phyloP scores from a whole-genome alignment of 2,797 vertebrate genomes.

The Crossoptilon crossoptilon region DNA sequence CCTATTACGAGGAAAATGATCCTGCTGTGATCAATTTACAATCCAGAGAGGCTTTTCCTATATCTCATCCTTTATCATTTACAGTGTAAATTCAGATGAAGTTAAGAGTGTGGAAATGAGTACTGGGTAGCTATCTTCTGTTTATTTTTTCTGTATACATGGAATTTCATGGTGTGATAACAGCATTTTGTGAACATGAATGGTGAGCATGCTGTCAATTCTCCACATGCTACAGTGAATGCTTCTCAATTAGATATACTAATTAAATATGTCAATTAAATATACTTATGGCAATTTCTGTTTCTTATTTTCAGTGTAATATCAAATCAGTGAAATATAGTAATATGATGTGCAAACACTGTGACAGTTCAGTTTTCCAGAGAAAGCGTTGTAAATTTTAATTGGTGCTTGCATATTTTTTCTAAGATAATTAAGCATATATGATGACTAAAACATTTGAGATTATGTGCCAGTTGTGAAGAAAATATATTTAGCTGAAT shows the following conservation, averaged over 20 bases:
- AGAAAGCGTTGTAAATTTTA: not conserved
- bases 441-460: not conserved
- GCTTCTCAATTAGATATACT: slow-evolving; percentile 37
- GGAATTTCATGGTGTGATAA: slow-evolving; percentile 41
- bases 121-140: not conserved
- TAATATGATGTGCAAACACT: slow-evolving; percentile 14
- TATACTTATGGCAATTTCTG: slow-evolving; percentile 39
- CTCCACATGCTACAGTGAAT: not conserved
- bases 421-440: not conserved
- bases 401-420: not conserved
- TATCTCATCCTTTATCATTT: slow-evolving; percentile 24
- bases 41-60: not conserved
- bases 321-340: slow-evolving; percentile 11
- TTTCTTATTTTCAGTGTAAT: slow-evolving; percentile 8
- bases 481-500: not conserved
- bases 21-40: slow-evolving; percentile 48
- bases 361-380: slow-evolving; percentile 1
- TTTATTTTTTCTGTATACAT: not conserved
- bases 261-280: slow-evolving; percentile 43
- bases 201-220: slow-evolving; percentile 35
- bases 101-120: not conserved
- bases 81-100: not conserved
- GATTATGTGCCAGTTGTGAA: not conserved
- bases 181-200: not conserved
- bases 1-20: slow-evolving; percentile 37